A percentile compares a stretch with the other conserved stretches of the same genome.
Evolutionary conservation across 2,888 invertebrate species (phyloP).

Genomic region (Sphaeridia pumilis): DNA sequence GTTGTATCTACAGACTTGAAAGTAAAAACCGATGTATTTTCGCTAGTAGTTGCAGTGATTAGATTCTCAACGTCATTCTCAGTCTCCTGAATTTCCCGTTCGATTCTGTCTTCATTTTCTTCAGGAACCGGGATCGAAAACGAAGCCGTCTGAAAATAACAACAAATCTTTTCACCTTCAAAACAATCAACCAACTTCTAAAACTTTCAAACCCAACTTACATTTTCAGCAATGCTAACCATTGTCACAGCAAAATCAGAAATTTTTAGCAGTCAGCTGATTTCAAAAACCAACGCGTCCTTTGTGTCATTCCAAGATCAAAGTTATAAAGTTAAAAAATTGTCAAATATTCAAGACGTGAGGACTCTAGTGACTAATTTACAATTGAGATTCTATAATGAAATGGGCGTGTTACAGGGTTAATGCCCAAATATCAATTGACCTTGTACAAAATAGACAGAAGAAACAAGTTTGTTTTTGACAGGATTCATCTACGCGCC

Average conservation of each 20-base stretch:
- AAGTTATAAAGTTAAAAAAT: not conserved
- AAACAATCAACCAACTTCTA: not conserved
- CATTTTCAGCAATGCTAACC: slow-evolving; percentile 10
- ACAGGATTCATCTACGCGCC: no score
- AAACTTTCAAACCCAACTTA: not conserved
- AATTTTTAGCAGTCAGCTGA: no score
- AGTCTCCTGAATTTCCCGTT: not conserved
- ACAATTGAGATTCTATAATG: no score
- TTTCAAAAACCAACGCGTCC: not conserved
- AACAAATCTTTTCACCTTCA: not conserved
- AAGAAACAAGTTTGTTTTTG: no score
- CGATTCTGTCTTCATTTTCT: slow-evolving; percentile 11
- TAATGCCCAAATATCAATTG: no score
- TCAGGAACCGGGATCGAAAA: slow-evolving; percentile 6
- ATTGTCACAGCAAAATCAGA: no score
- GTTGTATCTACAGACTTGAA: slow-evolving; percentile 19
- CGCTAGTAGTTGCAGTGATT: slow-evolving; percentile 5
- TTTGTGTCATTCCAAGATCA: not conserved
- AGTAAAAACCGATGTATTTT: slow-evolving; percentile 6
- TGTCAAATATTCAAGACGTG: not conserved
- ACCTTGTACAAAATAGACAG: no score
- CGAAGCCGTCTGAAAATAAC: slow-evolving; percentile 4
- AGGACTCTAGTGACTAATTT: no score
- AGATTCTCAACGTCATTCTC: slow-evolving; percentile 7
- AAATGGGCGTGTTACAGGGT: no score